Evolutionary conservation across 2,888 invertebrate genomes (phyloP), one percentile per base, ranked within the genome.

Genomic region (Melolontha melolontha): DNA sequence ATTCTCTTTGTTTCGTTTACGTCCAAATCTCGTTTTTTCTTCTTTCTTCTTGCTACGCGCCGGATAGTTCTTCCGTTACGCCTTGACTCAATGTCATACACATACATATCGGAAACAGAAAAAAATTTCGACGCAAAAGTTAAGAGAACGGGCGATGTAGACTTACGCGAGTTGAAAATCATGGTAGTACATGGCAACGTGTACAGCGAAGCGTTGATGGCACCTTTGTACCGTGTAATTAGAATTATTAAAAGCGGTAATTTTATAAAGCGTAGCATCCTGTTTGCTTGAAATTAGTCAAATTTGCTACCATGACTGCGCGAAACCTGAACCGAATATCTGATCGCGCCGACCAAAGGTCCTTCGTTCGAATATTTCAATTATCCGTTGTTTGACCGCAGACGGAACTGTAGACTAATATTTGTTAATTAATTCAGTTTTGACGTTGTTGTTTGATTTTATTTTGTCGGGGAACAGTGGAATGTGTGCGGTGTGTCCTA

Each of bases 1-100:
- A 57, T 57, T 44, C 66, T 17, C 40, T 66, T 55, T 66, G 44
- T 66, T 57, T 59, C 44, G 29, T 59, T 44, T 29, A 44, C 44
- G 34, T 27, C 44, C 27, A 44, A 44, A 59, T 59, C 27, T 44
- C 59, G 44, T 14, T 59, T 44, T 47, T 40, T 8, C 44, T 59
- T 44, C 34, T 34, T 34, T 6, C 7, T 6, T 10, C 34, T 10
- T 34, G 2, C 6, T 34, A 34, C 34, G 10, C 6, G 34, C 34
- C 34, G 8, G 34, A 34, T 34, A 34, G 34, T 34, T 34, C 5
- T 34, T 34, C 34, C 34, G 34, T 34, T 34, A 34, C 10, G 34
- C 10, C 34, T 5, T 34, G 34, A 8, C 8, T 1, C 7, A 10
- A 8, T 1, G 10, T 10, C 1, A 8, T 6, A 6, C 6, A 6